Base-by-base conservation (phyloP, 2,888 invertebrate genomes). In the Lepidocyrtoides sp. region DNA sequence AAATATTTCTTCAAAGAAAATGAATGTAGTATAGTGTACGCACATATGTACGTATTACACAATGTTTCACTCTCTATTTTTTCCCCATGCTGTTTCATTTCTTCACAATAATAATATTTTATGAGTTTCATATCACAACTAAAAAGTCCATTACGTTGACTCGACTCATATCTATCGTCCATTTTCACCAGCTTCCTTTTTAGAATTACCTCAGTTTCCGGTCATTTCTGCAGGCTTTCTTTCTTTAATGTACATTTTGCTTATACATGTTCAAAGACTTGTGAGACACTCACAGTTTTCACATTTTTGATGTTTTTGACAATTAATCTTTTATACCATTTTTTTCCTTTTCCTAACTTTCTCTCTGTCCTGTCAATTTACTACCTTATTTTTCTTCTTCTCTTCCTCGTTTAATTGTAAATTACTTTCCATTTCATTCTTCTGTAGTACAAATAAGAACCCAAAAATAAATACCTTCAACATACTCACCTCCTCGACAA, bases 201-300 rank as follows among this genome's bases (percentile, higher is more conserved):
- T 26, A 32, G 44, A 84, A 63, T 84, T 63, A 63, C 69, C 69
- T 23, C 82, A 69, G 69, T 84, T 84, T 84, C 84, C 84, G 84
- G 84, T 32, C 84, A 84, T 32, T 84, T 69, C 77, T 29, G n/a
- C 26, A 48, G 14, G 20, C 69, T 75, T 26, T 48, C 14, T 26
- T 72, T 72, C 44, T 20, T 75, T 23, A 1, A 75, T 12, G 17
- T 41, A 7, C 36, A 41, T 17, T 29, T 48, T 75, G 14, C 36
- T 36, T 10, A n/a, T 3, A 69, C 4, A 5, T 5, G 10, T 32
- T 0, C 5, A 17, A 32, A 32, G 14, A 66, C 32, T 66, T 32
- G 17, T 69, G 63, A 63, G 29, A 63, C 26, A 69, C 36, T 69
- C n/a, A 17, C 8, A 32, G 32, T 69, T 36, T 69, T 69, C 36